Base-by-base conservation (phyloP, 2,888 invertebrate species). In the Linyphia triangularis region DNA sequence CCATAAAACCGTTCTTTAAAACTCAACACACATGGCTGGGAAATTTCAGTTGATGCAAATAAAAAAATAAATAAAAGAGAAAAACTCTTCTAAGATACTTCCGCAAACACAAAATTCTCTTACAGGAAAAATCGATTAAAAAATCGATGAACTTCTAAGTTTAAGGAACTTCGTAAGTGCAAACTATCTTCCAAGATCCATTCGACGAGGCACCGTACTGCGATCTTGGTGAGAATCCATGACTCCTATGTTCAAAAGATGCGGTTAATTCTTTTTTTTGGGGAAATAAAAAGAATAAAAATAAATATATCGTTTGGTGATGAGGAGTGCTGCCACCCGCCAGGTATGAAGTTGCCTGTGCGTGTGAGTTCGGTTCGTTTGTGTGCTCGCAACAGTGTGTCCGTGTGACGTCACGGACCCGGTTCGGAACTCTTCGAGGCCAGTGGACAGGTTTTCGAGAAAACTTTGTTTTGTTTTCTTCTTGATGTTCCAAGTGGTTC, bases 391-490 rank as follows among this genome's bases (percentile, higher is more conserved):
- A 28, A n/a, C 51, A 43, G 43, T 67, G 69, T 67, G 81, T 37
- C n/a, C 28, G 26, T 57, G 77, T 84, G 85, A 86, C 85, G 85
- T 86, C 78, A 86, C 79, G 73, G 85, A 86, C 85, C 79, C 73
- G 79, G 72, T 86, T 86, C 40, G 85, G 37, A 86, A 86, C 70
- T 86, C 85, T 86, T 86, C 85, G 85, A 86, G 85, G 85, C 78
- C 78, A 86, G 85, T 72, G 79, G 85, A 86, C 85, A 86, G 85
- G 85, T 86, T 86, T 85, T 51, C n/a, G 51, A 40, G 51, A 51
- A 51, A 16, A 51, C 13, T 4, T 33, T 16, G 72, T 10, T 37
- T 43, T 63, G 40, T 73, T 65, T 51, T 61, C 37, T 70, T 69
- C 59, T 77, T 37, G 26, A 2, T 59, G 59, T 16, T 57, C 30